Percentiles rank a stretch among this genome's conserved stretches.
Evolutionary conservation across 2,797 vertebrate genomes (phyloP).

Genomic region (Tauraco hartlaubi): DNA sequence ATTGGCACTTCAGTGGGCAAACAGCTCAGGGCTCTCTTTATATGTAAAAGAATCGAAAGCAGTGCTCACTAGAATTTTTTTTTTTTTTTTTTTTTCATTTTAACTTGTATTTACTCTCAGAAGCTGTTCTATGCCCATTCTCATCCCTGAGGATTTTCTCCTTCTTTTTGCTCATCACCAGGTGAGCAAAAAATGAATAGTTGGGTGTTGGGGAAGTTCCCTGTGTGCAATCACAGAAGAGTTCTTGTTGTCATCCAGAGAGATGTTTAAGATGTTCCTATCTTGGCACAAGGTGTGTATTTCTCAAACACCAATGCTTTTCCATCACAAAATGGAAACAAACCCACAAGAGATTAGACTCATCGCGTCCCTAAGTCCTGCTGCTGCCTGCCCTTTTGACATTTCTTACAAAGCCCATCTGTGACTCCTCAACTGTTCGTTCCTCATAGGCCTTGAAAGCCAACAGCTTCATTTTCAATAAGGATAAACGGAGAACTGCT

Average conservation of each 20-base stretch:
- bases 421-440: background rate
- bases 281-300: background rate
- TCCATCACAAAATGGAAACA: background rate
- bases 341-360: background rate
- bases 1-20: background rate
- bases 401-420: background rate
- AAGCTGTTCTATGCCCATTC: background rate
- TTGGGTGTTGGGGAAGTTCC: background rate
- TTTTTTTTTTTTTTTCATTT: background rate
- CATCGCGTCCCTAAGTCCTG: background rate
- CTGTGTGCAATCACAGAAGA: background rate
- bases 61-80: background rate
- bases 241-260: background rate
- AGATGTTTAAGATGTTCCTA: background rate
- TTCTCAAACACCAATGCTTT: fast-evolving
- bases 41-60: background rate
- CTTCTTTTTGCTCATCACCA: fast-evolving
- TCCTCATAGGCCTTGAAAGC: background rate
- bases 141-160: background rate
- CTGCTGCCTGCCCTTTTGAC: background rate
- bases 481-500: background rate
- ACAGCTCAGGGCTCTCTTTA: background rate
- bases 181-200: background rate
- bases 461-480: background rate
- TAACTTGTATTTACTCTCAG: background rate